Conservation (phyloP, 2,797 vertebrate genomes). For the Hirundo rustica region DNA sequence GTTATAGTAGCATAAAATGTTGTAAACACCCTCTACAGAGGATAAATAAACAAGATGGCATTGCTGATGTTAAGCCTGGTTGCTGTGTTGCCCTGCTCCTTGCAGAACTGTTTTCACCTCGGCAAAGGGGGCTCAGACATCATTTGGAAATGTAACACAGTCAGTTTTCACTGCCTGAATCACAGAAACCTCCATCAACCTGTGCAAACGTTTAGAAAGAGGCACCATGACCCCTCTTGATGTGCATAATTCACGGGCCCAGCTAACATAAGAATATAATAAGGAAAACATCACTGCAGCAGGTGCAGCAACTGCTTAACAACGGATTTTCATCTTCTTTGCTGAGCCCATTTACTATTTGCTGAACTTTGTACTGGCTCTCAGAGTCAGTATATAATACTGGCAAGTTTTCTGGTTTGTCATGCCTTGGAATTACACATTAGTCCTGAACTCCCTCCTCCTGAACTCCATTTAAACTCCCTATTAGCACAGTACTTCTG, state of each 20-base stretch:
- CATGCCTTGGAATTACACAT: neutral
- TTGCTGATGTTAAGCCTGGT: neutral
- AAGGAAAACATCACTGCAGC: neutral
- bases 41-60: neutral
- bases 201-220: neutral
- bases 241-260: rapidly evolving
- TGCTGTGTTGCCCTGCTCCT: neutral
- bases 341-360: neutral
- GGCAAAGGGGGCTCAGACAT: neutral
- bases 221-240: neutral
- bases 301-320: neutral
- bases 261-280: neutral
- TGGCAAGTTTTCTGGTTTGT: neutral
- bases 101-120: neutral
- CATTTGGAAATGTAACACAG: neutral
- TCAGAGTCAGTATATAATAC: neutral
- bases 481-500: neutral
- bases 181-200: neutral
- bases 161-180: neutral
- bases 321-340: neutral
- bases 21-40: neutral
- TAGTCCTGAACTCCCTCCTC: neutral
- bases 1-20: neutral
- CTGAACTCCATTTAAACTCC: neutral
- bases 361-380: neutral